Base-by-base conservation (phyloP, 1,140 invertebrate species). In the Chionoecetes opilio region DNA sequence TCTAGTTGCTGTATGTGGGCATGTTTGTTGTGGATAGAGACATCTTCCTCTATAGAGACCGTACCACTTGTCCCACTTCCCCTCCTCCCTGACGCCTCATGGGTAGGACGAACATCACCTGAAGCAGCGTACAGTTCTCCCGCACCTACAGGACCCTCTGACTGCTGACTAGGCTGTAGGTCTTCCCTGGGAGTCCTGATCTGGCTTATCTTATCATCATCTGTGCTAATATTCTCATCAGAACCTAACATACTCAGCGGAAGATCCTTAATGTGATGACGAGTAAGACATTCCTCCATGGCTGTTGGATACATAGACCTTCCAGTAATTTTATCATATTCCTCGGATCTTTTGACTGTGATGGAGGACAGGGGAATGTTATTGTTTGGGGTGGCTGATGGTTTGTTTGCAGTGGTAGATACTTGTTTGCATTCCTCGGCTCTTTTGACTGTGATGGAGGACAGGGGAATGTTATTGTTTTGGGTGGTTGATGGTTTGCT, bases 1-100 rank as follows among this genome's bases (percentile, higher is more conserved):
- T 84, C 63, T 21, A 94, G 87, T 90, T 94, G 93, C n/a, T 35
- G 75, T 3, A 84, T 82, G 29, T 75, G 63, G 6, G 63, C 26
- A 75, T 37, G 21, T 3, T 38, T 90, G 31, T 31, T 41, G 29
- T 11, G 6, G 11, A 21, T 8, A n/a, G 63, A n/a, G 63, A 21
- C 26, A 21, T 26, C 63, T 26, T 75, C 14, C 14, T 5, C 41
- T 46, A 46, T 75, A 75, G 21, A n/a, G 26, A 75, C 21, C 46
- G 8, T 53, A n/a, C 63, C n/a, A 5, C n/a, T 26, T 75, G 63
- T n/a, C 21, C 63, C 63, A 75, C 26, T 75, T 75, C 63, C 63
- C 26, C 6, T 75, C 63, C 63, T 75, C 63, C 26, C 63, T n/a
- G n/a, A n/a, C 63, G n/a, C 63, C 6, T 75, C 63, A 46, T 8